Evolutionary conservation across 2,797 vertebrate genomes (phyloP).

Genomic region (Graptemys geographica): DNA sequence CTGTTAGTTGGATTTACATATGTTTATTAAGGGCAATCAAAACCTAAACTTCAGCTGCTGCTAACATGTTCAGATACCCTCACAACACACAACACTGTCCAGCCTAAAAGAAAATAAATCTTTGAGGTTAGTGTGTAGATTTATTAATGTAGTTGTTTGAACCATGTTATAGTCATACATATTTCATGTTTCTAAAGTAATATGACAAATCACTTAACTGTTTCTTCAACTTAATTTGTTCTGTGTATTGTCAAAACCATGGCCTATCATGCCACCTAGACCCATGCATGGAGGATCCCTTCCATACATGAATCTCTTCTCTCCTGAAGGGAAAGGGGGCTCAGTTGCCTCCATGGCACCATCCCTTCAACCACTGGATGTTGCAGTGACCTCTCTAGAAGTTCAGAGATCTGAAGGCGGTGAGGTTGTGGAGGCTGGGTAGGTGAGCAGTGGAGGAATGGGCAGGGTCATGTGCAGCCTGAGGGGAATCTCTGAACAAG

Average conservation of each 20-base stretch:
- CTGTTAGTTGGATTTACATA: constrained; percentile 38
- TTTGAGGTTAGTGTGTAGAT: background rate
- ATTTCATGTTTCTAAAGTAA: background rate
- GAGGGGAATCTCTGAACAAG: background rate
- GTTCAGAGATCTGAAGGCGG: background rate
- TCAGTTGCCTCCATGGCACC: too few species aligned
- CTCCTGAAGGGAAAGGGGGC: background rate
- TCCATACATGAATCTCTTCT: background rate
- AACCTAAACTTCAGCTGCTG: constrained; percentile 27
- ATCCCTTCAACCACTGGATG: background rate
- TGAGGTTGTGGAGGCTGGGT: too few species aligned
- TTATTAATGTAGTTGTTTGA: background rate
- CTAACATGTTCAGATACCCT: constrained; percentile 19
- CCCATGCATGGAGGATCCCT: background rate
- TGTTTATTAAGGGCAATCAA: constrained; percentile 65
- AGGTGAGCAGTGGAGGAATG: fast-evolving
- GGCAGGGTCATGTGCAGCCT: background rate
- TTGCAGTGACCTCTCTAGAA: background rate
- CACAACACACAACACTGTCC: background rate
- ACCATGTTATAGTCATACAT: fast-evolving
- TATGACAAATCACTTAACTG: background rate
- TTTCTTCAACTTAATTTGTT: too few species aligned
- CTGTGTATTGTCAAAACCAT: background rate
- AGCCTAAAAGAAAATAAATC: background rate
- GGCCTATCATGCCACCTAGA: too few species aligned